These are phyloP conservation scores for Monochamus alternatus DNA, from an alignment of 2,888 invertebrate species.

Conservation along the genomic window DNA sequence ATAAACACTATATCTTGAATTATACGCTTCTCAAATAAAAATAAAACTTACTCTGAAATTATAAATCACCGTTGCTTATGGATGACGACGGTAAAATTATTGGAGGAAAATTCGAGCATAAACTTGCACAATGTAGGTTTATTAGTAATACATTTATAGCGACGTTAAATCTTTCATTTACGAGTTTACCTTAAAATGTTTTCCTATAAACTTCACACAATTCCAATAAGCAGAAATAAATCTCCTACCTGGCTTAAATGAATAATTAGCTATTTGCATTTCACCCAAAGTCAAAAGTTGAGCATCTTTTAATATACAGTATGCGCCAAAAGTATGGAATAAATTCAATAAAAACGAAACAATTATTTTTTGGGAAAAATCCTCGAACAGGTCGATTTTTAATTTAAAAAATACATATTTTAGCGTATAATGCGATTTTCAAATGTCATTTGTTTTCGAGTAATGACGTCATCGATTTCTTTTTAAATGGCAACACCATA, in stretches of 20 bases:
- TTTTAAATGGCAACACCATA: too few species aligned
- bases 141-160: slow-evolving; percentile 1
- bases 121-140: neutral
- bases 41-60: neutral
- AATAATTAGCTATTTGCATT: neutral
- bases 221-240: neutral
- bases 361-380: too few species aligned
- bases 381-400: too few species aligned
- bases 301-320: too few species aligned
- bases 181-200: neutral
- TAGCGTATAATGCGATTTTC: too few species aligned
- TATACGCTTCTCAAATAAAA: slow-evolving; percentile 22
- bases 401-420: too few species aligned
- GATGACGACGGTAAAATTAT: slow-evolving; percentile 2
- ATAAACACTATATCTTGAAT: slow-evolving; percentile 25
- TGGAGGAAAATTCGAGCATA: neutral
- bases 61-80: neutral
- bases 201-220: neutral
- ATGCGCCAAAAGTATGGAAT: too few species aligned
- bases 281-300: too few species aligned
- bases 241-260: neutral
- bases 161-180: neutral
- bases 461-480: too few species aligned
- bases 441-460: too few species aligned
- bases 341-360: too few species aligned